Conservation (phyloP, 2,113 vertebrate genomes). For the Elephantulus edwardii region DNA sequence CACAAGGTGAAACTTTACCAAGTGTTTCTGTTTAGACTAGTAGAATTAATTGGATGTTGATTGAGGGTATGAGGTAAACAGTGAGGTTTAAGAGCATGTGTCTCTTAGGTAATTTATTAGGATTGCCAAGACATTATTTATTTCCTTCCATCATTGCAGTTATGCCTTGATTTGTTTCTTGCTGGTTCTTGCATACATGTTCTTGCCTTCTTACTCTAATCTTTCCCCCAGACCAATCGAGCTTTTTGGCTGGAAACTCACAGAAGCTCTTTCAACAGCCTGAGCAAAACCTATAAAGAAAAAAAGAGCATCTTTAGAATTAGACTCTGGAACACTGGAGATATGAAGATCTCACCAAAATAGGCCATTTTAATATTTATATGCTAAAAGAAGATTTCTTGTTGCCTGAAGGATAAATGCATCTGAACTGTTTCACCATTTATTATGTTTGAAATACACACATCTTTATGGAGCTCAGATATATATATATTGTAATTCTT, state of each 20-base stretch:
- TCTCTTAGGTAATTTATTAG: neutral
- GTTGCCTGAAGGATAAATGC: conserved; percentile 77
- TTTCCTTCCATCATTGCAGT: neutral
- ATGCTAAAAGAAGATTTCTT: conserved; percentile 74
- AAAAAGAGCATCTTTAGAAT: conserved; percentile 65
- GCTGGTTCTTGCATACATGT: neutral
- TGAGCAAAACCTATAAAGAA: conserved; percentile 70
- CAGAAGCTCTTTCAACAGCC: conserved; percentile 65
- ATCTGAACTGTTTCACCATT: conserved; percentile 70
- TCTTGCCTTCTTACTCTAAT: neutral
- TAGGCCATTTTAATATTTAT: conserved; percentile 80
- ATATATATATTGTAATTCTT: conserved; percentile 63
- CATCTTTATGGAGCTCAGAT: neutral
- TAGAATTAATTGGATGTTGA: conserved; percentile 17
- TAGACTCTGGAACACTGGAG: conserved; percentile 49
- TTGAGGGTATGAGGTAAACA: conserved; percentile 1
- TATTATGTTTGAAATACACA: conserved; percentile 59
- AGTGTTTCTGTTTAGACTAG: conserved; percentile 5
- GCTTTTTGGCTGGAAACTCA: conserved; percentile 71
- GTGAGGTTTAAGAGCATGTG: neutral
- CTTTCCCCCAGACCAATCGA: neutral
- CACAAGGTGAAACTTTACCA: neutral
- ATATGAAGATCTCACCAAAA: conserved; percentile 72
- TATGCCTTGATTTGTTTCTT: conserved; percentile 36
- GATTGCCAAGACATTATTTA: neutral